A percentile compares a stretch with the other conserved stretches of the same genome.
These are phyloP conservation scores for Ormyrus rosae DNA, from an alignment of 2,888 invertebrate species.

Conservation along the genomic window DNA sequence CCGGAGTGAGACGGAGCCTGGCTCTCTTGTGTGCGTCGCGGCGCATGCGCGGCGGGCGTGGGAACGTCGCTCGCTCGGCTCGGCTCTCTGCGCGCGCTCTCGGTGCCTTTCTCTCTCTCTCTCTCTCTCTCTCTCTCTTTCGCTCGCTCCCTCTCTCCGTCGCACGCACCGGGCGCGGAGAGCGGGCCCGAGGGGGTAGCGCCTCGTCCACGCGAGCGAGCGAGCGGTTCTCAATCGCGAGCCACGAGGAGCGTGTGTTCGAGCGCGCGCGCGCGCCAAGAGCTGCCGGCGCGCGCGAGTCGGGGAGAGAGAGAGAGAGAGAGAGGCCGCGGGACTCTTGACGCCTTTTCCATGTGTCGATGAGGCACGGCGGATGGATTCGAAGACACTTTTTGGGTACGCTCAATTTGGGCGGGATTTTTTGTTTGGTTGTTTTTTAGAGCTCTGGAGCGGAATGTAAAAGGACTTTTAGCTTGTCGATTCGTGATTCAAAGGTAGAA, in stretches of 20 bases:
- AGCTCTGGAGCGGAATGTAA: no score
- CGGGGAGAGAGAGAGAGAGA: neutral
- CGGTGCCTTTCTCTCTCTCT: constrained; percentile 11
- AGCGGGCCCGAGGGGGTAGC: constrained; percentile 20
- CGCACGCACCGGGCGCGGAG: constrained; percentile 23
- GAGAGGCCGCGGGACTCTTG: neutral
- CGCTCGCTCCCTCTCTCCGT: constrained; percentile 40
- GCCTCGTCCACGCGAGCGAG: constrained; percentile 58
- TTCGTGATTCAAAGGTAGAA: no score
- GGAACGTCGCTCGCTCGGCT: constrained; percentile 66
- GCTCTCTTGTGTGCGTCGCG: constrained; percentile 49
- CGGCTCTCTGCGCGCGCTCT: constrained; percentile 53
- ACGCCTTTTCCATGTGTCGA: no score
- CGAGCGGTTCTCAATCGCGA: constrained; percentile 68
- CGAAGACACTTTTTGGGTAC: no score
- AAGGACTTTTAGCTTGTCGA: no score
- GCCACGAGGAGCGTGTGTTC: constrained; percentile 34
- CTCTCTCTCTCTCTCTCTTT: constrained; percentile 2
- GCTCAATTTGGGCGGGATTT: no score
- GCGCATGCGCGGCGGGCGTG: constrained; percentile 72
- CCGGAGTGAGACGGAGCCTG: constrained; percentile 10
- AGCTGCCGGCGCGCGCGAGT: no score
- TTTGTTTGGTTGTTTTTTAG: no score
- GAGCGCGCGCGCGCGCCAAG: neutral
- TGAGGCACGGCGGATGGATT: no score